Conservation (phyloP, 2,113 vertebrate species). For the Lasiurus borealis region DNA sequence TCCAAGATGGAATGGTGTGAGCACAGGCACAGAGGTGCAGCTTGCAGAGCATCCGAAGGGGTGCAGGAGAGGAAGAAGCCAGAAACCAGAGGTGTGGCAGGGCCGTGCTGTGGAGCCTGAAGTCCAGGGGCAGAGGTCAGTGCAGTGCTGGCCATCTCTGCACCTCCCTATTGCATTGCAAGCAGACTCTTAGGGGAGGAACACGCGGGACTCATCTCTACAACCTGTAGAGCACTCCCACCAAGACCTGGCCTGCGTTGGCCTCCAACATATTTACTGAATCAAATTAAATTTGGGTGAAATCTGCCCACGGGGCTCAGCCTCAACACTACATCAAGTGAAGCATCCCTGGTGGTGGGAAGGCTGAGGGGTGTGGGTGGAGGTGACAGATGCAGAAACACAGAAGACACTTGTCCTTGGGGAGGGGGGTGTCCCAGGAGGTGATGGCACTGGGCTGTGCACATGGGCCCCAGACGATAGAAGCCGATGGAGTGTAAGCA, state of each 20-base stretch:
- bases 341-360: not conserved
- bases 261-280: not conserved
- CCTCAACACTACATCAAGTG: not conserved
- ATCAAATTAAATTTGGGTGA: not conserved
- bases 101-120: not conserved
- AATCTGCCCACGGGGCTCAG: not conserved
- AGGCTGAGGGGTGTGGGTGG: not conserved
- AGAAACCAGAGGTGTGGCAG: not conserved
- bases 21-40: not conserved
- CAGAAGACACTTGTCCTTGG: not conserved
- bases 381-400: not conserved
- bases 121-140: not conserved
- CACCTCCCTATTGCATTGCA: not conserved
- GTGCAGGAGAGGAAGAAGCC: not conserved
- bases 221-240: accelerated
- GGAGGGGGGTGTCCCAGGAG: not conserved
- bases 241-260: not conserved
- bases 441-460: not conserved
- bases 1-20: not conserved
- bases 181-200: not conserved
- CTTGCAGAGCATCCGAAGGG: too few relatives aligned
- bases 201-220: accelerated
- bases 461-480: not conserved
- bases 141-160: not conserved
- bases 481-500: not conserved